Base-by-base conservation (phyloP, 2,888 invertebrate species). In the Oeneis ivallda region DNA sequence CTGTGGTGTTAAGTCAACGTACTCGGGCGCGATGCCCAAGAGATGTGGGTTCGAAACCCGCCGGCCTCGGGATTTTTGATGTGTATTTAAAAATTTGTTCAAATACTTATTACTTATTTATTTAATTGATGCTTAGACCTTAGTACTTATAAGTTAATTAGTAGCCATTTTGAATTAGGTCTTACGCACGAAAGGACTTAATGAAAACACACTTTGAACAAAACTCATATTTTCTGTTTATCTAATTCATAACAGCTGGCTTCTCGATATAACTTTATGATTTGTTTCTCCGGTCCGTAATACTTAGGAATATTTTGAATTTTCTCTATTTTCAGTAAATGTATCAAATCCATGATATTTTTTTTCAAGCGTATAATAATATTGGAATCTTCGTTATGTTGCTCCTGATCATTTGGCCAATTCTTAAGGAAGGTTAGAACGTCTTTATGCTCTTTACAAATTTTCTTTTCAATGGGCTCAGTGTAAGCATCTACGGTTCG, bases 361-460 rank as follows among this genome's bases (percentile, higher is more conserved):
- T 66, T 65, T 74, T 76, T 83, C 1, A 83, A 34, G 54, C 61
- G 67, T 41, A 47, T 57, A 1, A 78, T 70, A 4, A 45, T 34
- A 50, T 72, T 67, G 2, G 45, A 5, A 26, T 69, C 60, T 32
- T 47, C 50, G 8, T 69, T 43, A n/a, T 58, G 39, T 41, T 11
- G 1, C 67, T 58, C 52, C 72, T 66, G 26, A 26, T 26, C 17
- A 34, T 64, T 15, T 13, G 77, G 66, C 79, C 79, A 83, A 56
- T 82, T 74, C 53, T 74, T 75, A 15, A 88, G 76, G 57, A 72
- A 47, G 7, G 59, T 52, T 49, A 85, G 70, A 7, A 76, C 76
- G 49, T 78, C 62, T n/a, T 71, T 75, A 70, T 89, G 89, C 43
- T 78, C 71, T 32, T 72, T 67, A 68, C 89, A 89, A 5, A 86